A percentile compares a stretch with the other conserved stretches of the same genome.
These are phyloP conservation scores for Meloidogyne chitwoodi DNA, from an alignment of 1,140 invertebrate genomes.

Conservation along the genomic window DNA sequence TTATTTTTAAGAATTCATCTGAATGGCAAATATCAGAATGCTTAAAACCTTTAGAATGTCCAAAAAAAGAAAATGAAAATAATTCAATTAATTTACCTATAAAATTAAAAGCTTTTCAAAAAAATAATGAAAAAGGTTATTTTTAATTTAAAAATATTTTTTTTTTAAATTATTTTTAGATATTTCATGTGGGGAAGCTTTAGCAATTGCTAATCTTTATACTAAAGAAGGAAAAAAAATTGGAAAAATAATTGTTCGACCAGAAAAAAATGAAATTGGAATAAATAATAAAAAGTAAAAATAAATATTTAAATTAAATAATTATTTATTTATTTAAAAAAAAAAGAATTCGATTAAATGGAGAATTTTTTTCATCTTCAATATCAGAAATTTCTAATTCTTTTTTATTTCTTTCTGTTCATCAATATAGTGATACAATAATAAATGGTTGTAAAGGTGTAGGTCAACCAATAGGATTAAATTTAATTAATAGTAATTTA, in stretches of 20 bases:
- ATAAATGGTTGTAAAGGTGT: constrained; percentile 13
- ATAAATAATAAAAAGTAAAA: neutral
- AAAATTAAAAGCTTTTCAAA: neutral
- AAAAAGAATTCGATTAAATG: constrained; percentile 11
- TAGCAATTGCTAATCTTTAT: constrained; percentile 24
- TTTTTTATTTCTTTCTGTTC: constrained; percentile 10
- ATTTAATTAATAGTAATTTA: constrained; percentile 1
- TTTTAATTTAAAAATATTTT: neutral
- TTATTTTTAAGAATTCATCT: constrained; percentile 25
- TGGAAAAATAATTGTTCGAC: constrained; percentile 12
- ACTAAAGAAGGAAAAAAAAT: constrained; percentile 7
- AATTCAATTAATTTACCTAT: neutral
- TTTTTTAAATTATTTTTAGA: too few species aligned
- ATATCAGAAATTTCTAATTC: neutral
- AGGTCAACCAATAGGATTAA: constrained; percentile 13
- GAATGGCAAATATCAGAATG: constrained; percentile 25
- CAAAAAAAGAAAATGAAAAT: neutral
- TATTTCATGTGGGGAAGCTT: constrained; percentile 17
- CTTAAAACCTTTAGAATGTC: constrained; percentile 7
- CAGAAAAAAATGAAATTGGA: neutral
- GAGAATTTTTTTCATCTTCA: neutral
- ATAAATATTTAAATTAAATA: neutral
- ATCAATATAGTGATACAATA: constrained; percentile 28
- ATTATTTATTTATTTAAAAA: neutral
- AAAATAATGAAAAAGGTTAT: neutral